Evolutionary conservation across 2,797 vertebrate genomes (phyloP), one percentile per base, ranked within the genome.

Genomic region (Scomberomorus guttatus): DNA sequence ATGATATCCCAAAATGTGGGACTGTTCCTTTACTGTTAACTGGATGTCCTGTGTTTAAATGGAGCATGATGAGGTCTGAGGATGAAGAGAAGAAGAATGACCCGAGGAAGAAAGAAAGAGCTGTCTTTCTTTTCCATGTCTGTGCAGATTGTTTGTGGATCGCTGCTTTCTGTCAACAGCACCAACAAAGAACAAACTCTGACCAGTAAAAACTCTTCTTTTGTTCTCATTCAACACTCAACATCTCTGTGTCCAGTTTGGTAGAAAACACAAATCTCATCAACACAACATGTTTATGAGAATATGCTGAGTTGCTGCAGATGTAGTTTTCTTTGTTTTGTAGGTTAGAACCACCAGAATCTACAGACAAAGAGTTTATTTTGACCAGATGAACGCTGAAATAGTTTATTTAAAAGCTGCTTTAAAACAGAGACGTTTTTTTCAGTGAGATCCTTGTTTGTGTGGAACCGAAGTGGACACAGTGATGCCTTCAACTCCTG

Each of bases 111-210:
- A 79, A 76, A 78, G 78, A 86, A 58, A 75, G 74, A 71, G 2
- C 6, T 0, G 32, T 70, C 85, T 89, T 85, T 90, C 83, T 89
- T 74, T 52, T 74, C 71, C 60, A 55, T 62, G 85, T 77, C 74
- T 82, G 32, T 57, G 55, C 32, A 58, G 74, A 69, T 66, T 79
- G 86, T 91, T 90, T 92, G 87, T 85, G 88, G 86, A 90, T 90
- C 90, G 1, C 74, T 64, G 77, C 25, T 34, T 74, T 72, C 1
- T 32, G 64, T 85, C 86, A 72, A 78, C 64, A 84, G 75, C 80
- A 87, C 81, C 77, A 89, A 81, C 34, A 50, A 82, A 82, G 70
- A 83, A 77, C 63, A 83, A 71, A 14, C 59, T 50, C 50, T 42
- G 12, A 44, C 20, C 25, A 48, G 12, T 25, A 55, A 63, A 64